Percentiles rank a stretch among this genome's conserved stretches.
These are phyloP conservation scores for Platanista minor DNA, from an alignment of 2,113 vertebrate genomes.

Conservation along the genomic window DNA sequence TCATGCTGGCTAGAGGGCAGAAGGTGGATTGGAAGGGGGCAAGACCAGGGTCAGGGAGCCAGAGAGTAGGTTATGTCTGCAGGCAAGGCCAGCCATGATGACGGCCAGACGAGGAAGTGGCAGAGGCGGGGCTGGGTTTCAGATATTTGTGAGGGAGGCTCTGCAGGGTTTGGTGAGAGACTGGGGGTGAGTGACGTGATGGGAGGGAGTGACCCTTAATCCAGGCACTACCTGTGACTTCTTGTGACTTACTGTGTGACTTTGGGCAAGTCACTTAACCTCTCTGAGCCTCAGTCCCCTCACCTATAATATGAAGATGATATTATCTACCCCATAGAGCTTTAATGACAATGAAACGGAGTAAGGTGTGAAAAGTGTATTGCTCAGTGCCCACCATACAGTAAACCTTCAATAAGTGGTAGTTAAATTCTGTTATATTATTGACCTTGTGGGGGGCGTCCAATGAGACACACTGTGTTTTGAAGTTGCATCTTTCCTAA, in stretches of 20 bases:
- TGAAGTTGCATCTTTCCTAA: neutral
- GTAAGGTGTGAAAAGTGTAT: neutral
- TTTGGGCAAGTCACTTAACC: neutral
- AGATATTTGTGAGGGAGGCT: neutral
- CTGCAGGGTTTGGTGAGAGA: neutral
- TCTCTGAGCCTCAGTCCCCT: neutral
- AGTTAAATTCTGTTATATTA: neutral
- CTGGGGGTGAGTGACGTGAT: neutral
- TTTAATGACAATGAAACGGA: neutral
- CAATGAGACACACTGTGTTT: neutral
- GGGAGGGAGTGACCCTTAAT: neutral
- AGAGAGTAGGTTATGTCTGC: neutral
- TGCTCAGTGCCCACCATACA: fast-evolving
- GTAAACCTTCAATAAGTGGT: neutral
- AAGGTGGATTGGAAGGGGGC: neutral
- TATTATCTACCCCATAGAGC: neutral
- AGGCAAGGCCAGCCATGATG: neutral
- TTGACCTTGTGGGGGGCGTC: neutral
- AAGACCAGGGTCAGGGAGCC: neutral
- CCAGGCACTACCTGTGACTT: neutral
- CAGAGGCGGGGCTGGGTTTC: too few species aligned
- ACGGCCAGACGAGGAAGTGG: too few species aligned
- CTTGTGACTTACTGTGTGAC: neutral
- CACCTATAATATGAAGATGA: neutral
- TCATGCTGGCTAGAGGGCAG: neutral